Evolutionary conservation across 2,113 vertebrate species (phyloP).

Genomic region (Panthera tigris): DNA sequence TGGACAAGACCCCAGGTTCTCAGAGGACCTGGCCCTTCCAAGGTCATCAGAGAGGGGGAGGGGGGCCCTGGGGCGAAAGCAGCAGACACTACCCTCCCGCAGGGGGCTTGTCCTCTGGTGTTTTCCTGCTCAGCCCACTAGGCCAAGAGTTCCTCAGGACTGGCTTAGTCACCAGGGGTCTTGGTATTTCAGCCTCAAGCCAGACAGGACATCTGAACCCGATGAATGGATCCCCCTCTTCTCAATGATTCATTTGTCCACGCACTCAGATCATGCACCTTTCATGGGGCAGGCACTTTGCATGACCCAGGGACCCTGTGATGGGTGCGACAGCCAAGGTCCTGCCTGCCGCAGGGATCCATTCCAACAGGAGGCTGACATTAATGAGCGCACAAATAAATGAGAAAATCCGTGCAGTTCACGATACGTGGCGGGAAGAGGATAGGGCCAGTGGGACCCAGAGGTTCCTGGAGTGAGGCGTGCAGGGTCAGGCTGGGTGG

Average conservation of each 20-base stretch:
- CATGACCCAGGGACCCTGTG: neutral
- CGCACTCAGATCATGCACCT: fast-evolving
- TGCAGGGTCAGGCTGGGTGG: neutral
- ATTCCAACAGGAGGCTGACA: neutral
- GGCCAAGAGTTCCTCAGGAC: neutral
- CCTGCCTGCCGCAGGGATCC: neutral
- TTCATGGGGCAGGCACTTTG: neutral
- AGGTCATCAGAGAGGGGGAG: neutral
- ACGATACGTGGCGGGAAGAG: fast-evolving
- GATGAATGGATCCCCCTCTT: neutral
- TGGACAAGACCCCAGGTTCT: neutral
- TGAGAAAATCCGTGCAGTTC: neutral
- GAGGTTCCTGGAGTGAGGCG: neutral
- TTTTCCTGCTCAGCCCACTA: neutral
- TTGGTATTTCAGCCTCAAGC: neutral
- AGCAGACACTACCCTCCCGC: neutral
- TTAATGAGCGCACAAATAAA: neutral
- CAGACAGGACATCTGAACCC: neutral
- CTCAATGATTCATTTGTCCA: neutral
- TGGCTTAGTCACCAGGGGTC: neutral
- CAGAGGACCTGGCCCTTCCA: neutral
- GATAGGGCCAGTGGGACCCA: fast-evolving
- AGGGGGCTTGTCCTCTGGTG: neutral
- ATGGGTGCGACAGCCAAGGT: no score
- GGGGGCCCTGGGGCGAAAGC: no score